These are phyloP conservation scores for Dryobota labecula DNA, from an alignment of 2,888 invertebrate genomes.

Conservation along the genomic window DNA sequence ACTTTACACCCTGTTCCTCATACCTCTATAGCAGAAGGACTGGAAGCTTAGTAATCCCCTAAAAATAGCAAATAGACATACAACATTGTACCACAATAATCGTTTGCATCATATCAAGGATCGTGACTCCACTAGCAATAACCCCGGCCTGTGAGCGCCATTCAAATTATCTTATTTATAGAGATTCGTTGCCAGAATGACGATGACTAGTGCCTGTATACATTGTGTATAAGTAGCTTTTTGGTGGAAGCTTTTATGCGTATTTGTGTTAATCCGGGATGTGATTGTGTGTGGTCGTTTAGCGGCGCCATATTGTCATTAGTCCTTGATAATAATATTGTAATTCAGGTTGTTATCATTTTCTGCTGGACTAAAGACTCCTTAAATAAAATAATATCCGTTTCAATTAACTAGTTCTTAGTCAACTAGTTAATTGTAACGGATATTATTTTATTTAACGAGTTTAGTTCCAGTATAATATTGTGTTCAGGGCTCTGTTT, in stretches of 20 bases:
- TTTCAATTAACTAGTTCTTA: background rate
- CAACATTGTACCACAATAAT: slow-evolving; percentile 21
- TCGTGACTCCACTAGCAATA: slow-evolving; percentile 66
- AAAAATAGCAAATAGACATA: slow-evolving; percentile 26
- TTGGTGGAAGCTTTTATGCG: background rate
- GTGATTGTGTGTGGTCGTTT: slow-evolving; percentile 28
- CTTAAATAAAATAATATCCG: background rate
- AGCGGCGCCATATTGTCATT: background rate
- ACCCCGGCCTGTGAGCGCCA: slow-evolving; percentile 52
- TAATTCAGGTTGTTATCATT: background rate
- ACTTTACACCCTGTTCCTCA: too few relatives aligned
- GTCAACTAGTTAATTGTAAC: too few relatives aligned
- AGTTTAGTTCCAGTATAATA: too few relatives aligned
- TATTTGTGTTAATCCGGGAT: slow-evolving; percentile 19
- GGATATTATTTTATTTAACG: too few relatives aligned
- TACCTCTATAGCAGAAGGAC: too few relatives aligned
- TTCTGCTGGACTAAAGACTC: background rate
- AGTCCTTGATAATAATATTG: background rate
- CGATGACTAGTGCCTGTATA: slow-evolving; percentile 20
- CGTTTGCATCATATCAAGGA: slow-evolving; percentile 51
- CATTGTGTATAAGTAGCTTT: background rate
- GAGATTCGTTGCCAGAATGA: slow-evolving; percentile 47
- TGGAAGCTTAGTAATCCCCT: slow-evolving; percentile 2
- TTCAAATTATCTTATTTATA: slow-evolving; percentile 68
- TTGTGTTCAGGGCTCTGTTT: too few relatives aligned